Base-by-base conservation (phyloP, 1,140 invertebrate genomes). In the Antheraea mylitta region DNA sequence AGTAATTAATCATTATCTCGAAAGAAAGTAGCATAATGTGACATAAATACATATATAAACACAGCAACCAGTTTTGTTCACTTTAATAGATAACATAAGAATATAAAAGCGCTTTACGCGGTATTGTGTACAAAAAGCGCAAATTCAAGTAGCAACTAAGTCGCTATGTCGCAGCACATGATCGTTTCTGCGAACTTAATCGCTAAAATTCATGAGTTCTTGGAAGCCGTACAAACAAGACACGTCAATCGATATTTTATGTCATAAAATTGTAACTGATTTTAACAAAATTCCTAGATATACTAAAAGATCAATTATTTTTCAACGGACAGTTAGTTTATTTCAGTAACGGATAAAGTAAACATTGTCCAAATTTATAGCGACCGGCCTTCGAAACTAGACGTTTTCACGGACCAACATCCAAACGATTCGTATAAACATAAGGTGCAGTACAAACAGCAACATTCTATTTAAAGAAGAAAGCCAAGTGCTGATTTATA, bases 391-490 rank as follows among this genome's bases (percentile, higher is more conserved):
- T 81, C 78, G 69, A 61, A 73, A 58, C 65, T 65, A 74, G 68
- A 78, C 70, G 69, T 45, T 66, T 78, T 77, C 77, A 78, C 77
- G 75, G 63, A 75, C 74, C 73, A 77, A 6, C 72, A 76, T 73
- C 72, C 74, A 78, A 78, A 71, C 72, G 69, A 66, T 64, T 74
- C 45, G 71, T 69, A 74, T 80, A 86, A 81, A 81, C 74, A 75
- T 18, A 67, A 68, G 70, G 64, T 70, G 48, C 70, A 62, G 64
- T 75, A 67, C 53, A 37, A 72, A 69, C 61, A 62, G 72, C 73
- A 78, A 69, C 67, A 74, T 71, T 75, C 78, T 85, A 82, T 85
- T 83, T 80, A 75, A 71, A 84, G 79, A 79, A 76, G 74, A 76
- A 75, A 76, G 64, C 75, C 58, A 63, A 76, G 69, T 76, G 74